These are phyloP conservation scores for Catharus bicknelli DNA, from an alignment of 2,113 vertebrate genomes.

Conservation along the genomic window DNA sequence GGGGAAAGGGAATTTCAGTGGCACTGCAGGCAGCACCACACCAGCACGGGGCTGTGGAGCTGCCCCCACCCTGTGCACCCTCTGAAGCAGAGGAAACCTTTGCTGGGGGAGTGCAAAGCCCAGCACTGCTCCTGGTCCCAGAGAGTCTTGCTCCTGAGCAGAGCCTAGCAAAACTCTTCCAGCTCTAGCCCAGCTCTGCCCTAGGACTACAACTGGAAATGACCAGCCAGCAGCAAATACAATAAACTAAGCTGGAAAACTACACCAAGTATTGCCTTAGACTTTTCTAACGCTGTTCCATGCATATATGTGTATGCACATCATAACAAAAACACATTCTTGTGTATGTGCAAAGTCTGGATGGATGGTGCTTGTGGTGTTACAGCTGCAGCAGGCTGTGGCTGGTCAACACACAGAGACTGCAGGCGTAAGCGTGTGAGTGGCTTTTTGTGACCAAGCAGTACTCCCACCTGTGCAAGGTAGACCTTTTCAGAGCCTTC, in stretches of 20 bases:
- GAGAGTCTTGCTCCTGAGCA: neutral
- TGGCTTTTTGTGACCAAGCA: neutral
- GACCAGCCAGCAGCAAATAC: neutral
- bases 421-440: neutral
- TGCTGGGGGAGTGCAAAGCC: neutral
- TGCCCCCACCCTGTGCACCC: accelerated
- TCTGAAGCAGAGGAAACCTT: neutral
- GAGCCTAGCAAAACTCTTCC: neutral
- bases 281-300: neutral
- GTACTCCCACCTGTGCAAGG: constrained; percentile 79
- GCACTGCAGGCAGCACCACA: accelerated
- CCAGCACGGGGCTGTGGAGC: accelerated
- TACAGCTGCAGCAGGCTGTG: neutral
- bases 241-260: neutral
- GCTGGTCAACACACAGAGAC: neutral
- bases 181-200: neutral
- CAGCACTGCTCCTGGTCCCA: neutral
- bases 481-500: constrained; percentile 80
- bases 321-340: neutral
- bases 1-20: neutral
- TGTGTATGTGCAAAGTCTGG: neutral
- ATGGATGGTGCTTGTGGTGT: neutral
- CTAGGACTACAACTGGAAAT: neutral
- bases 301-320: accelerated
- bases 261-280: neutral